A percentile compares a stretch with the other conserved stretches of the same genome.
These are phyloP conservation scores for Pristionchus japonicus DNA, from an alignment of 2,888 invertebrate species.

Conservation along the genomic window DNA sequence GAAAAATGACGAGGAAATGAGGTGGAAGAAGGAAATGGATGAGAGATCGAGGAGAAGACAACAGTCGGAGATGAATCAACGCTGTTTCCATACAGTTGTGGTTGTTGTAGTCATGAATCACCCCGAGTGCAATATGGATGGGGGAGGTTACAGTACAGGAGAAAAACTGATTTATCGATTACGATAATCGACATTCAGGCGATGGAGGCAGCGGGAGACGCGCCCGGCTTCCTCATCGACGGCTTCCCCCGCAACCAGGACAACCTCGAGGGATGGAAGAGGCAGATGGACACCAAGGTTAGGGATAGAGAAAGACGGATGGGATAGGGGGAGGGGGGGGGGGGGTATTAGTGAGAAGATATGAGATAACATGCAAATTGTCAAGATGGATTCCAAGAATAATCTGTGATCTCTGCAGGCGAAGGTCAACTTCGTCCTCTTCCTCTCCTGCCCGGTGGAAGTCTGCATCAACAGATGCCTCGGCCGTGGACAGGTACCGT, in stretches of 20 bases:
- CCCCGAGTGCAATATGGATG: background rate
- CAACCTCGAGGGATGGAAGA: constrained; percentile 94
- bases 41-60: background rate
- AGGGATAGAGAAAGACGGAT: background rate
- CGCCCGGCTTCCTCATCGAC: constrained; percentile 87
- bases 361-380: background rate
- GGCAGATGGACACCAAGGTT: constrained; percentile 82
- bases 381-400: background rate
- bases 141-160: background rate
- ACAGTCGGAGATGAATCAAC: background rate
- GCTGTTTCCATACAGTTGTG: background rate
- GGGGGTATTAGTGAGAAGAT: background rate
- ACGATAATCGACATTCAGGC: constrained; percentile 60
- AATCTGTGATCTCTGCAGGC: constrained; percentile 70
- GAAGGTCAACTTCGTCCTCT: constrained; percentile 87
- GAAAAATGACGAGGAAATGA: constrained; percentile 31
- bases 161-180: background rate
- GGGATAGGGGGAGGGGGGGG: background rate
- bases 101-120: background rate
- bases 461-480: constrained; percentile 89
- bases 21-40: background rate
- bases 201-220: constrained; percentile 68
- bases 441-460: constrained; percentile 89
- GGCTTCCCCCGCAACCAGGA: constrained; percentile 98
- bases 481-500: constrained; percentile 82